Evolutionary conservation across 2,888 invertebrate genomes (phyloP).

Genomic region (Caenorhabditis virilis): DNA sequence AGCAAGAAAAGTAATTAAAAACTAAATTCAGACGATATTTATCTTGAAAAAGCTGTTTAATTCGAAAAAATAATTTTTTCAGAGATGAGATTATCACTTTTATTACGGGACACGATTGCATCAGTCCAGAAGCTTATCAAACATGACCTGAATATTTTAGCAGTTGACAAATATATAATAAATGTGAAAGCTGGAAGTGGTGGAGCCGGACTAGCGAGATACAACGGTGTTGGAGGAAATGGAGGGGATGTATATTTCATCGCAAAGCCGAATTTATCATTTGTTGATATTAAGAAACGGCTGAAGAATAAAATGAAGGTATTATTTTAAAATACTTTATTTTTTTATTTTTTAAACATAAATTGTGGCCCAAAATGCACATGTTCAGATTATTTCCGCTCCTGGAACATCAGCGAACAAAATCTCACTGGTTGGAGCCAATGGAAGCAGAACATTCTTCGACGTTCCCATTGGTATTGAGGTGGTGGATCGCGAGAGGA

Average conservation of each 20-base stretch:
- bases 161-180: slow-evolving; percentile 34
- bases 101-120: slow-evolving; percentile 5
- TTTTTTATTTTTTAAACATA: background rate
- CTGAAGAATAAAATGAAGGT: slow-evolving; percentile 36
- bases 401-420: slow-evolving; percentile 32
- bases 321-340: background rate
- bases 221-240: slow-evolving; percentile 63
- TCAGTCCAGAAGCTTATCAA: slow-evolving; percentile 26
- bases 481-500: slow-evolving; percentile 50
- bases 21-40: too few relatives aligned
- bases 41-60: too few relatives aligned
- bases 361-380: background rate
- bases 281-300: slow-evolving; percentile 44
- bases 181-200: slow-evolving; percentile 51
- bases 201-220: slow-evolving; percentile 57
- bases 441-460: slow-evolving; percentile 44
- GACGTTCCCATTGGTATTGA: slow-evolving; percentile 65
- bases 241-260: slow-evolving; percentile 59
- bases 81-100: background rate
- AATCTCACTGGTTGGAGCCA: slow-evolving; percentile 29
- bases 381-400: slow-evolving; percentile 22
- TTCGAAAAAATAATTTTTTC: slow-evolving; percentile 10
- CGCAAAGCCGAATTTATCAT: slow-evolving; percentile 48
- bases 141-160: slow-evolving; percentile 38
- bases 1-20: too few relatives aligned